Evolutionary conservation across 2,888 invertebrate species (phyloP), one percentile per base, ranked within the genome.

Genomic region (Metellina segmentata): DNA sequence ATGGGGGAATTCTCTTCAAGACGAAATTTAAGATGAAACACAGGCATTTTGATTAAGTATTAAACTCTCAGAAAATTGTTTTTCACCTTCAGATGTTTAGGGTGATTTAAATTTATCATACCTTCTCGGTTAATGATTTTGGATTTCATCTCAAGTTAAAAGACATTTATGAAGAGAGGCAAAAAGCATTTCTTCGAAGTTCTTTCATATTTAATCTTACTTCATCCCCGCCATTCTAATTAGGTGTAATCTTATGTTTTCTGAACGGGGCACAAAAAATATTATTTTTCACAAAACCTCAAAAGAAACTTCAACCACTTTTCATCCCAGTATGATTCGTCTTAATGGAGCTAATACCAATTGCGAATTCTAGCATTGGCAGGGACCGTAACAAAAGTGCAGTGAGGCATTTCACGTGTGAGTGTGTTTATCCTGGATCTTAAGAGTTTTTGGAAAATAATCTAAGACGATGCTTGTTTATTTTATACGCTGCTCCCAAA

Each of bases 41-140:
- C 77, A 78, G 77, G 71, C 19, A 79, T 72, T 34, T 34, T 85
- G 85, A 89, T 89, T 78, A 79, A 79, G 52, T 52, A 71, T 78
- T 78, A 89, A 85, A 89, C 78, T 85, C 89, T 52, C 70, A 16
- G 34, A 78, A 83, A 77, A 89, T 78, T 89, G 70, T 78, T 85
- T 85, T 89, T 77, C 72, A 79, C 72, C 79, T 70, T 70, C 71
- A 53, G 77, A 83, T 78, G 85, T 89, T 89, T 69, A 49, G 79
- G 78, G 78, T 78, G 79, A 72, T 85, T 89, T 85, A 72, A 77
- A 85, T 89, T 89, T 89, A 89, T 89, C 85, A 89, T 89, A 79
- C 61, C 70, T 34, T 78, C 83, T 72, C 72, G 19, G 78, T 89
- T 89, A 83, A 83, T 89, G 83, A 85, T 89, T 89, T 79, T 85